These are phyloP conservation scores for Latrodectus geometricus DNA, from an alignment of 1,140 invertebrate genomes.

Conservation along the genomic window DNA sequence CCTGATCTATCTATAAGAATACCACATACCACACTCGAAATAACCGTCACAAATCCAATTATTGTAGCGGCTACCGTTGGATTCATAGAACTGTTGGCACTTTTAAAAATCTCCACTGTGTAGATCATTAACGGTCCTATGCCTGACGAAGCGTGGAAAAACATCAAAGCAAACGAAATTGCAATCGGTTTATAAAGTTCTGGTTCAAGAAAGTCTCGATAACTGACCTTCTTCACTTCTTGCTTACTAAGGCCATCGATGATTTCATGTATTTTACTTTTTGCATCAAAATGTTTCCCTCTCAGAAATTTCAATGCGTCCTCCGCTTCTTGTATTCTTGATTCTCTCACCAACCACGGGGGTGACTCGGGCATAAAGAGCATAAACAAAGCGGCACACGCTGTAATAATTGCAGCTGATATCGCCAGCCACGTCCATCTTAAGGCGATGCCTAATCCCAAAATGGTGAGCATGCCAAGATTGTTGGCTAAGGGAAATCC, in stretches of 20 bases:
- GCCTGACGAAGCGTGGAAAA: slow-evolving; percentile 92
- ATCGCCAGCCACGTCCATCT: slow-evolving; percentile 29
- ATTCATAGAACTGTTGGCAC: slow-evolving; percentile 75
- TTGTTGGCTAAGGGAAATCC: slow-evolving; percentile 83
- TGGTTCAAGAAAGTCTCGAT: slow-evolving; percentile 76
- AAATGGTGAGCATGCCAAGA: slow-evolving; percentile 80
- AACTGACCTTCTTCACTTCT: slow-evolving; percentile 63
- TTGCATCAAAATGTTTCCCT: slow-evolving; percentile 14
- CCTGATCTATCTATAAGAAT: slow-evolving; percentile 85
- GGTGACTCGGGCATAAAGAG: slow-evolving; percentile 49
- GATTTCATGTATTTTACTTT: slow-evolving; percentile 8
- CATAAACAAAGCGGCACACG: not conserved
- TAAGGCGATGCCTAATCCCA: not conserved
- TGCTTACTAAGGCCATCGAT: not conserved
- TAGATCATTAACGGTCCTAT: slow-evolving; percentile 95
- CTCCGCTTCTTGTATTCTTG: not conserved
- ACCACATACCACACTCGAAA: slow-evolving; percentile 86
- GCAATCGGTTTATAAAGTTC: slow-evolving; percentile 79
- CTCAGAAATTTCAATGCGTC: slow-evolving; percentile 31
- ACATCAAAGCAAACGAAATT: slow-evolving; percentile 88
- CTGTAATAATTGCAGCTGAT: not conserved
- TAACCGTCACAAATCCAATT: slow-evolving; percentile 88
- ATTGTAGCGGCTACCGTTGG: slow-evolving; percentile 79
- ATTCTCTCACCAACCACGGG: slow-evolving; percentile 24
- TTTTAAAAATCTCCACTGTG: slow-evolving; percentile 83